Conservation (phyloP, 2,797 vertebrate species). For the Sebastolobus altivelis region DNA sequence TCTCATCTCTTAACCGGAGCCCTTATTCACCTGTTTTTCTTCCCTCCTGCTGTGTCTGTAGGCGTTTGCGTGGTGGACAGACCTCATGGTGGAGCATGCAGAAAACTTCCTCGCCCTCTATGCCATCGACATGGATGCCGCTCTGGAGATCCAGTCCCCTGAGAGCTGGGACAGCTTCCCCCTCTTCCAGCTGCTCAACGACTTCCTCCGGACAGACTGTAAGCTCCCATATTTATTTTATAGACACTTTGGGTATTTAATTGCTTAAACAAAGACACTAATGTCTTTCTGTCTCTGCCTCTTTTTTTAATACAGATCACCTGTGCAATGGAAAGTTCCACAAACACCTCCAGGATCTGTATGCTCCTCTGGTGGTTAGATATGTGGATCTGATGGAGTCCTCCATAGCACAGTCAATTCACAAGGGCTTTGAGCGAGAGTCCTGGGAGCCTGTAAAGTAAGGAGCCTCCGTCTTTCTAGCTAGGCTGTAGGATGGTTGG, state of each 20-base stretch:
- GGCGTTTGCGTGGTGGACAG: constrained; percentile 99
- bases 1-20: background rate
- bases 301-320: constrained; percentile 90
- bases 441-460: constrained; percentile 99
- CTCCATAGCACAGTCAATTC: constrained; percentile 99
- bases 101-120: constrained; percentile 99
- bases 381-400: constrained; percentile 99
- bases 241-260: background rate
- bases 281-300: constrained; percentile 12
- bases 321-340: constrained; percentile 99
- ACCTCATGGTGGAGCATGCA: constrained; percentile 99
- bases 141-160: constrained; percentile 97
- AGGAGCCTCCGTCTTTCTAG: constrained; percentile 90
- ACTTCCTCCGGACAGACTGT: constrained; percentile 98
- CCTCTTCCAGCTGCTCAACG: constrained; percentile 98
- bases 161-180: constrained; percentile 99
- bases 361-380: constrained; percentile 99
- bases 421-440: constrained; percentile 99
- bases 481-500: constrained; percentile 63
- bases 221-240: constrained; percentile 73
- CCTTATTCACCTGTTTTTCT: constrained; percentile 42
- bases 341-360: constrained; percentile 99
- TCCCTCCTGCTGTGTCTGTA: constrained; percentile 78
- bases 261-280: background rate
- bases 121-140: constrained; percentile 97